phyloP scores from a whole-genome alignment of 2,888 invertebrate species.

The Troides oblongomaculatus region DNA sequence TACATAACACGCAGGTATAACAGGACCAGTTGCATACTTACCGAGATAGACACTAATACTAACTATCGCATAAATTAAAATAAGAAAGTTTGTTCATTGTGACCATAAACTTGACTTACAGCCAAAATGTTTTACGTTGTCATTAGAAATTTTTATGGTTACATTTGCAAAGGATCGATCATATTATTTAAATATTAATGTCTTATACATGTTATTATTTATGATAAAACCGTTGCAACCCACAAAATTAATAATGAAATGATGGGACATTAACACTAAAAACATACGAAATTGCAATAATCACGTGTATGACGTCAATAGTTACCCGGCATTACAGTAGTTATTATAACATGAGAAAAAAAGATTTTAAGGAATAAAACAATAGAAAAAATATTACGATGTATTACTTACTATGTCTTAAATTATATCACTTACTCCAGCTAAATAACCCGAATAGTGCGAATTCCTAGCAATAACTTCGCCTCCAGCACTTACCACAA shows the following conservation, averaged over 20 bases:
- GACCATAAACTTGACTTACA: conserved; percentile 72
- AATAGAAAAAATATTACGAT: conserved; percentile 27
- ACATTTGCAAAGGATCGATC: conserved; percentile 11
- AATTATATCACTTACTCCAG: conserved; percentile 58
- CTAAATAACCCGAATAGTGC: conserved; percentile 51
- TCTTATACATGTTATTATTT: not conserved
- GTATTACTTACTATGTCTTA: conserved; percentile 58
- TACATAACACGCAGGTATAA: conserved; percentile 63
- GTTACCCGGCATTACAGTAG: conserved; percentile 51
- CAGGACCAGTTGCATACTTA: conserved; percentile 31
- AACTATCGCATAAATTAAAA: conserved; percentile 2
- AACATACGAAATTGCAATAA: conserved; percentile 41
- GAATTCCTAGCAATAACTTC: conserved; percentile 58
- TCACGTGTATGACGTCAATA: conserved; percentile 59
- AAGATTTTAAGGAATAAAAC: conserved; percentile 25
- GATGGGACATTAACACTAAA: conserved; percentile 30
- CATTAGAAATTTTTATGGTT: conserved; percentile 44
- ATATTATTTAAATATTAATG: not conserved
- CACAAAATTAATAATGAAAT: conserved; percentile 16
- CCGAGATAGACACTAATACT: not conserved
- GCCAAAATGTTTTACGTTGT: conserved; percentile 47
- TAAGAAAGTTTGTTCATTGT: conserved; percentile 28
- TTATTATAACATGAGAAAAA: conserved; percentile 21
- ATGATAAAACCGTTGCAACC: not conserved
- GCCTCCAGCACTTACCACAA: conserved; percentile 59